Conservation (phyloP, 2,888 invertebrate genomes). For the Helleia helle region DNA sequence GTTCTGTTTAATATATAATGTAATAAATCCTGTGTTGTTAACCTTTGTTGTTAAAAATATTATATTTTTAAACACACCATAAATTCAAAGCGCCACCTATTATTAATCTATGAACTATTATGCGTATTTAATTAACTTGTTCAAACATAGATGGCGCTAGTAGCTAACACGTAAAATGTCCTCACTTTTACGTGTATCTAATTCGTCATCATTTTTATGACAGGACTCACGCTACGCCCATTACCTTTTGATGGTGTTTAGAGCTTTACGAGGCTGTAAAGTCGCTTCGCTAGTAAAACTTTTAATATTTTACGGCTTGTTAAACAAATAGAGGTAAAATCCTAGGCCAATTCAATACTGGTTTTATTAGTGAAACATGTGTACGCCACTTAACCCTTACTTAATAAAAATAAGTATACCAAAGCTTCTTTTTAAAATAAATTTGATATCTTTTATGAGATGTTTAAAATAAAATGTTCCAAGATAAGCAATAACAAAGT, state of each 20-base stretch:
- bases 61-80: no score
- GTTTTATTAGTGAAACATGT: no score
- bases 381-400: no score
- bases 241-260: not conserved
- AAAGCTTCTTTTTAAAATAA: not conserved
- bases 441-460: not conserved
- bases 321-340: no score
- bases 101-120: not conserved
- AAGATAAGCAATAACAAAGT: no score
- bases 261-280: not conserved
- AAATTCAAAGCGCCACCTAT: not conserved
- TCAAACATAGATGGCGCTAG: not conserved
- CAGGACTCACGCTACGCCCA: not conserved
- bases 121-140: not conserved
- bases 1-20: no score
- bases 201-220: not conserved
- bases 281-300: not conserved
- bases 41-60: no score
- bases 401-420: no score
- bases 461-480: no score
- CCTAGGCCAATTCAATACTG: no score
- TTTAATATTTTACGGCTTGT: constrained; percentile 4
- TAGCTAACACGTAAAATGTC: not conserved
- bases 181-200: not conserved
- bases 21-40: no score